Conservation (phyloP, 2,797 vertebrate genomes). For the Sebastes itinus region DNA sequence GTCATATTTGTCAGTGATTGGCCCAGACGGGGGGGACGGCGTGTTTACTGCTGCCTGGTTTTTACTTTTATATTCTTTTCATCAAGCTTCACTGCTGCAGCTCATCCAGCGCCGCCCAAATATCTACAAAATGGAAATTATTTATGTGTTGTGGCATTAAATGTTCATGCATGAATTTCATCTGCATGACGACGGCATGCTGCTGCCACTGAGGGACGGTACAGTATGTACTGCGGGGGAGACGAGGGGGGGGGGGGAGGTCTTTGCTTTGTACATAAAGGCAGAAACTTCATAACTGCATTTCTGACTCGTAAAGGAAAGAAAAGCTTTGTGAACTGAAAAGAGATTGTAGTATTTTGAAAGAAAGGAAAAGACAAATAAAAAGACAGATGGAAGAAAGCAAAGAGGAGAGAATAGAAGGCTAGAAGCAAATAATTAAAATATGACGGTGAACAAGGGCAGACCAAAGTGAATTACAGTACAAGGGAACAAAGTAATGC, state of each 20-base stretch:
- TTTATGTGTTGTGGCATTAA: constrained; percentile 22
- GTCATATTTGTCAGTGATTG: constrained; percentile 51
- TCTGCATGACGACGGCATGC: not conserved
- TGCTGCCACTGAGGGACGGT: not conserved
- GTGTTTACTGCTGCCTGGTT: constrained; percentile 20
- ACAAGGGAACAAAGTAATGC: not conserved
- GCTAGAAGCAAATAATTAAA: not conserved
- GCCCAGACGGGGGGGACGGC: constrained; percentile 3
- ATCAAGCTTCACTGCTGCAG: not conserved
- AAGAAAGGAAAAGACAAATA: not conserved
- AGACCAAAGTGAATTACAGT: not conserved
- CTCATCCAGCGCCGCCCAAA: not conserved
- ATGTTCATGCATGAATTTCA: constrained; percentile 1
- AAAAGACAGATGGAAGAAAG: not conserved
- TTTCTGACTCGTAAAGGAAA: not conserved
- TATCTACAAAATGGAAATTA: constrained; percentile 32
- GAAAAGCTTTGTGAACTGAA: not conserved
- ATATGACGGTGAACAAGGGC: not conserved
- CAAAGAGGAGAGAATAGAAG: not conserved
- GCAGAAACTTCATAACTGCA: not conserved
- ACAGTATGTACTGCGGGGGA: not conserved
- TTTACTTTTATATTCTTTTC: constrained; percentile 5
- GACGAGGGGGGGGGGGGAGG: not conserved
- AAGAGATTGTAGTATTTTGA: not conserved
- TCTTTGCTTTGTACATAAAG: not conserved